Evolutionary conservation across 2,888 invertebrate species (phyloP), one percentile per base, ranked within the genome.

Genomic region (Drosophila austrosaltans): DNA sequence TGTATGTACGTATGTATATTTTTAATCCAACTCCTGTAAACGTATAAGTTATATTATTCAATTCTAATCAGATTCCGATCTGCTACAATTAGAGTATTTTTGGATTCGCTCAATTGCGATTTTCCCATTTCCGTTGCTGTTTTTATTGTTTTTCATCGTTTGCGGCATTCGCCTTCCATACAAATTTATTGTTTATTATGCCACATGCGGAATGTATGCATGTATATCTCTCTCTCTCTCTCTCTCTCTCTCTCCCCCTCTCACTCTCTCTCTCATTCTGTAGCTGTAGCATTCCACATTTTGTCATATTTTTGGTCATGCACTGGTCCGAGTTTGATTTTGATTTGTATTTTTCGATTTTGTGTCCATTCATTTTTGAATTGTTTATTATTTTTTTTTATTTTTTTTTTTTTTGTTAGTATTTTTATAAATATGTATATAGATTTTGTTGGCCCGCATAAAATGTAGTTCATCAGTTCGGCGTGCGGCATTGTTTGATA

Each of bases 111-210:
- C 48, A 48, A 48, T 48, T 25, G 48, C 48, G 48, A 48, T 48
- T 48, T 48, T 22, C 12, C 22, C 8, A 12, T 48, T 48, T 12
- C 8, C 61, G 73, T 4, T 56, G 39, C n/a, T n/a, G 10, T 30
- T 20, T 22, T 39, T 10, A 8, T 39, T 40, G 10, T 8, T 54
- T 44, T 40, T 36, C 28, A 10, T 25, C 10, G 56, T 65, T 65
- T 71, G 56, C 61, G 60, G 36, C 16, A 64, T 57, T 72, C 72
- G 60, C 66, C 70, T 58, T 79, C 74, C 75, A 86, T 77, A 71
- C 67, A 73, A 87, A 87, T 87, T 87, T 82, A 84, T 87, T 86
- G 82, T 82, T 86, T 78, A 86, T 81, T 75, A 80, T 74, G 65
- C 66, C 48, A 69, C 72, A 74, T 71, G 69, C 66, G 22, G 36